These are phyloP conservation scores for Epizoanthus ramosus DNA, from an alignment of 92 coral and sea anemone species.

Conservation along the genomic window DNA sequence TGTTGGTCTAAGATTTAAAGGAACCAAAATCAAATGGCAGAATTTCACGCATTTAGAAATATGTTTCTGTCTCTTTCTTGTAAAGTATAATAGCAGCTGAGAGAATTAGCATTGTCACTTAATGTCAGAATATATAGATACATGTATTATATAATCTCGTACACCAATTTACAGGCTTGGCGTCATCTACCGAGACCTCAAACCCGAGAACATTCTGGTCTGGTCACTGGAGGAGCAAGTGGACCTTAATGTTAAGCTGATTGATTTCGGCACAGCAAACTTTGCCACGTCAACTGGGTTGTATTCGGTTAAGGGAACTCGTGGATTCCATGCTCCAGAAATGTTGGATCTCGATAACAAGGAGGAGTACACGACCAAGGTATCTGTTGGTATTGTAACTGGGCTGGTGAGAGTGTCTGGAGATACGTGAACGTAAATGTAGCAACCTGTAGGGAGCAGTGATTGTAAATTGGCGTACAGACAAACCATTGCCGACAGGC, in stretches of 20 bases:
- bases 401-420: neutral
- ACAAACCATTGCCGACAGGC: too few species aligned
- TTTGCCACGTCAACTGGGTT: constrained; percentile 88
- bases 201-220: constrained; percentile 93
- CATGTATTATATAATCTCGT: neutral
- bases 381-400: neutral
- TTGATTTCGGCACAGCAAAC: constrained; percentile 97
- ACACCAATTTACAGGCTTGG: constrained; percentile 45
- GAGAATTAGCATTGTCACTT: too few species aligned
- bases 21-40: too few species aligned
- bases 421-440: neutral
- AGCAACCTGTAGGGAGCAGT: neutral
- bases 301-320: constrained; percentile 73
- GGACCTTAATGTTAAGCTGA: constrained; percentile 90
- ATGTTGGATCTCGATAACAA: constrained; percentile 83
- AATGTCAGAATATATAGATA: neutral
- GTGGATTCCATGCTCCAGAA: constrained; percentile 89
- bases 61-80: too few species aligned
- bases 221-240: constrained; percentile 90
- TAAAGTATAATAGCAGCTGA: too few species aligned
- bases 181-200: constrained; percentile 91
- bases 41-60: too few species aligned
- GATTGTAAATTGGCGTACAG: neutral
- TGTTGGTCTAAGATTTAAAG: too few species aligned
- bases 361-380: constrained; percentile 72